phyloP scores from a whole-genome alignment of 2,113 vertebrate genomes.

The Cricetomys ansorgei region DNA sequence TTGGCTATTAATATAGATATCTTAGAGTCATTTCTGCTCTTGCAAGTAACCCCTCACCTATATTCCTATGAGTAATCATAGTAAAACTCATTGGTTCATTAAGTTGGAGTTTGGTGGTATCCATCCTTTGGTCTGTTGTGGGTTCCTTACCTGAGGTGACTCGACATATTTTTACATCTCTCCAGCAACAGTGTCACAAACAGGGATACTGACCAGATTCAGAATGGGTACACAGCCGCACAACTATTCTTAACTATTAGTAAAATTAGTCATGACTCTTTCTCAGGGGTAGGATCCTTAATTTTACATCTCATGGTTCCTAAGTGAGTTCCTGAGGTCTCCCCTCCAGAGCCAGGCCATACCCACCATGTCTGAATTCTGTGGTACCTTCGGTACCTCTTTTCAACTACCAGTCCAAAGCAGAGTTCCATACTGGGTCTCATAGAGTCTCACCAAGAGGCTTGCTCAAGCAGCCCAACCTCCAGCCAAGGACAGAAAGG shows the following conservation, averaged over 20 bases:
- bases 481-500: background rate
- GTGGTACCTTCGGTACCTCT: background rate
- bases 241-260: background rate
- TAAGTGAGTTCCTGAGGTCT: background rate
- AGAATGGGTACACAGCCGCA: background rate
- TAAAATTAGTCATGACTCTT: background rate
- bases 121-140: background rate
- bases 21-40: background rate
- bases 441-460: background rate
- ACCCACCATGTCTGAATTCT: background rate
- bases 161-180: background rate
- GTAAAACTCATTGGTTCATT: background rate
- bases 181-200: background rate
- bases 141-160: background rate
- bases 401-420: background rate
- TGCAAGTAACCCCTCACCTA: background rate
- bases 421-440: background rate
- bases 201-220: background rate
- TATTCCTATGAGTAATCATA: background rate
- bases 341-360: background rate
- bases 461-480: background rate
- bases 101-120: background rate
- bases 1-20: background rate
- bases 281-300: background rate
- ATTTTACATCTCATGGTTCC: background rate